Evolutionary conservation across 2,888 invertebrate genomes (phyloP), one percentile per base, ranked within the genome.

Genomic region (Sinotaia quadrata): DNA sequence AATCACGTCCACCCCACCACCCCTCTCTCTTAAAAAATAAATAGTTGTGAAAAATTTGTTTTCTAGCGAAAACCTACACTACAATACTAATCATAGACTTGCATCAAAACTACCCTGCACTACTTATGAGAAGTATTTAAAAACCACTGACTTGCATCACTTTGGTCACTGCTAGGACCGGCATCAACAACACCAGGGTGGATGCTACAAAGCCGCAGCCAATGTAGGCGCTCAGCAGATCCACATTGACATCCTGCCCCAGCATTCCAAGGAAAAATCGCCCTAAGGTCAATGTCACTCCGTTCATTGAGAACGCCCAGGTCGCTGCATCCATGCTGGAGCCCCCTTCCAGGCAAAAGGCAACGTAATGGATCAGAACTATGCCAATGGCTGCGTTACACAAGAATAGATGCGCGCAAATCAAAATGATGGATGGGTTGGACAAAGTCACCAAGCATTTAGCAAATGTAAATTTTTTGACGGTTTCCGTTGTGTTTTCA

Each of bases 191-290:
- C 24, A 69, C 12, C 3, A 54, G 8, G 15, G 59, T 15, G 41
- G 52, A 33, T 21, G 49, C 47, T n/a, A 52, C 44, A 8, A 69
- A 34, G 15, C 33, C 18, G 36, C 65, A 5, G 18, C 69, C 69
- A 8, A 62, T 31, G 33, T 58, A 69, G 12, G 60, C 18, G 0
- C 54, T n/a, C 18, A 69, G 52, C 3, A 41, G 58, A 15, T 69
- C 69, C 15, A 63, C 27, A 18, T 59, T 51, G 0, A 41, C 33
- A 21, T 60, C 69, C 44, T 65, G 65, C 18, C 27, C 65, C 24
- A 69, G 12, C 18, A 21, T 49, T 8, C 69, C 69, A n/a, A 65
- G 3, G 24, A 69, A 34, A 33, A 69, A 34, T 5, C 69, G 62
- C 10, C 49, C 49, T 7, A 69, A 27, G 1, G 59, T 60, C 33